Evolutionary conservation across 2,113 vertebrate genomes (phyloP).

Genomic region (Boulengeromyrus knoepffleri): DNA sequence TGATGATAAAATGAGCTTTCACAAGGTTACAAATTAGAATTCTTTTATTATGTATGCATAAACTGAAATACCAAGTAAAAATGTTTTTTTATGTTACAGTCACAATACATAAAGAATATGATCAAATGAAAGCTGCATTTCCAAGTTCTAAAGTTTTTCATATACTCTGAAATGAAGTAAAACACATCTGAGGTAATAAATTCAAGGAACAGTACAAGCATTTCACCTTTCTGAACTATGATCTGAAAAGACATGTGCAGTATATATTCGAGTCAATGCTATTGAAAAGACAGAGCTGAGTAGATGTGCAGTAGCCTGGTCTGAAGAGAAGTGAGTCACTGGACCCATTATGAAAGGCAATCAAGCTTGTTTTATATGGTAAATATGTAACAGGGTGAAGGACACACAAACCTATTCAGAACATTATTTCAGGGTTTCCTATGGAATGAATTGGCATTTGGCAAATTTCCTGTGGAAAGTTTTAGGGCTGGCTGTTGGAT

Average conservation of each 20-base stretch:
- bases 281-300: neutral
- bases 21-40: slow-evolving; percentile 2
- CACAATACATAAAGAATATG: slow-evolving; percentile 2
- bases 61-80: neutral
- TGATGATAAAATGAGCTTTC: neutral
- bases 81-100: neutral
- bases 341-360: slow-evolving; percentile 31
- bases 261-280: neutral
- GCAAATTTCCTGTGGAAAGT: slow-evolving; percentile 66
- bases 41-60: slow-evolving; percentile 7
- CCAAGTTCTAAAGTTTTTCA: slow-evolving; percentile 4
- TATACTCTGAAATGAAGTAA: neutral
- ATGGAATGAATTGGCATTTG: slow-evolving; percentile 54
- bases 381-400: slow-evolving; percentile 30
- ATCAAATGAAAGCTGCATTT: neutral
- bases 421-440: slow-evolving; percentile 55
- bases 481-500: slow-evolving; percentile 44
- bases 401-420: slow-evolving; percentile 38
- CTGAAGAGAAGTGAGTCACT: slow-evolving; percentile 2
- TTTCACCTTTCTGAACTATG: neutral
- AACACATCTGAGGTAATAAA: slow-evolving; percentile 4
- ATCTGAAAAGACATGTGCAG: neutral
- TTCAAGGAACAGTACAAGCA: neutral
- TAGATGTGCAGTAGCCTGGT: neutral
- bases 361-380: slow-evolving; percentile 40